Percentiles rank a stretch among this genome's conserved stretches.
Evolutionary conservation across 2,113 vertebrate species (phyloP).

Genomic region (Sturnus vulgaris): DNA sequence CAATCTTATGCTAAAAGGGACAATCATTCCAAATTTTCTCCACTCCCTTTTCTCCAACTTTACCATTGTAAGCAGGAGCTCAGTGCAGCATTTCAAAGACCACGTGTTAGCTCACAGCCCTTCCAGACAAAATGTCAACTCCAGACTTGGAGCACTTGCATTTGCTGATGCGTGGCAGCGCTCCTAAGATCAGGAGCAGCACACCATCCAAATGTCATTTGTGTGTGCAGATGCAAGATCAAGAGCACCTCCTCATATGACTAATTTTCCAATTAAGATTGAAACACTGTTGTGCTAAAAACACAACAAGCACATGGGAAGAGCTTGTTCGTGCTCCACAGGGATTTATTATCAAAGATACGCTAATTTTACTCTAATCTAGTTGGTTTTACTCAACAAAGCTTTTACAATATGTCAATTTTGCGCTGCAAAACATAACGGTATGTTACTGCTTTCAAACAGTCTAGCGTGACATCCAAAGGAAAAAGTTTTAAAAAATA

Average conservation of each 20-base stretch:
- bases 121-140: neutral
- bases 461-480: neutral
- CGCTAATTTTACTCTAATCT: neutral
- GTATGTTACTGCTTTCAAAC: neutral
- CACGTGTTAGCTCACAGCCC: accelerated
- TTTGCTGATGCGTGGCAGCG: neutral
- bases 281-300: neutral
- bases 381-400: neutral
- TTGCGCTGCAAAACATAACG: neutral
- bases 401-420: neutral
- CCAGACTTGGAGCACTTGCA: neutral
- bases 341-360: conserved; percentile 10
- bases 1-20: neutral
- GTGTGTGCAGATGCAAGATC: neutral
- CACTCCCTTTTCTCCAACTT: neutral
- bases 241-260: neutral
- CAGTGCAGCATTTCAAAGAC: neutral
- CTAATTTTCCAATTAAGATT: conserved; percentile 30
- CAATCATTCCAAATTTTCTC: neutral
- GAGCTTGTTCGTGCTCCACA: neutral
- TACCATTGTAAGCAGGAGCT: neutral
- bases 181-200: neutral
- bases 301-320: neutral
- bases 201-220: neutral
- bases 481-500: neutral